Percentiles rank a stretch among this genome's conserved stretches.
phyloP scores from a whole-genome alignment of 2,888 invertebrate species.

The Pelosia muscerda region DNA sequence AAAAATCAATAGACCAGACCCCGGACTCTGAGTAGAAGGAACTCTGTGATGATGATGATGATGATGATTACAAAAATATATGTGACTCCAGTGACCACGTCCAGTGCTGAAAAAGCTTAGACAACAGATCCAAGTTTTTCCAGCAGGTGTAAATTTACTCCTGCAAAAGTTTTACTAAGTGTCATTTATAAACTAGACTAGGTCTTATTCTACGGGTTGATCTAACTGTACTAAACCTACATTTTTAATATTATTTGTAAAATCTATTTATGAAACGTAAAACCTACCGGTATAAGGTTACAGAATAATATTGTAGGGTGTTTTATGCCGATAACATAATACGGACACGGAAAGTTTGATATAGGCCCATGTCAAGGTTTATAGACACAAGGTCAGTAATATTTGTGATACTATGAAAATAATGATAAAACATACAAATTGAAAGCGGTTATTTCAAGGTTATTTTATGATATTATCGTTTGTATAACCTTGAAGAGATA shows the following conservation, averaged over 20 bases:
- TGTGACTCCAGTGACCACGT: no score
- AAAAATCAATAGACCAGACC: no score
- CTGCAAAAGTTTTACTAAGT: no score
- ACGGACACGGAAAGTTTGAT: not conserved
- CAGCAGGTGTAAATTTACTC: no score
- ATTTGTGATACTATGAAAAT: conserved; percentile 1
- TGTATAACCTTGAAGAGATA: not conserved
- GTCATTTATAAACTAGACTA: no score
- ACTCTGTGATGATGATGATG: no score
- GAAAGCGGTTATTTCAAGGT: not conserved
- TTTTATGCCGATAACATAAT: not conserved
- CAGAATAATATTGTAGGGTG: not conserved
- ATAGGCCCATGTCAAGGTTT: conserved; percentile 3
- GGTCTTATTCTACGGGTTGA: no score
- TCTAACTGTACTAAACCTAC: no score
- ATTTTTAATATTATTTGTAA: not conserved
- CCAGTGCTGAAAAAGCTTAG: no score
- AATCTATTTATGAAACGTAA: not conserved
- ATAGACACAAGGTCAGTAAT: not conserved
- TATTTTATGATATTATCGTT: not conserved
- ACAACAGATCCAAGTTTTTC: not conserved
- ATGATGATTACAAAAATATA: not conserved
- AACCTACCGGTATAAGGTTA: not conserved
- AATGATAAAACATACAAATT: not conserved
- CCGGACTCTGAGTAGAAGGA: no score